These are phyloP conservation scores for Gymnodraco acuticeps DNA, from an alignment of 2,797 vertebrate species.

Conservation along the genomic window DNA sequence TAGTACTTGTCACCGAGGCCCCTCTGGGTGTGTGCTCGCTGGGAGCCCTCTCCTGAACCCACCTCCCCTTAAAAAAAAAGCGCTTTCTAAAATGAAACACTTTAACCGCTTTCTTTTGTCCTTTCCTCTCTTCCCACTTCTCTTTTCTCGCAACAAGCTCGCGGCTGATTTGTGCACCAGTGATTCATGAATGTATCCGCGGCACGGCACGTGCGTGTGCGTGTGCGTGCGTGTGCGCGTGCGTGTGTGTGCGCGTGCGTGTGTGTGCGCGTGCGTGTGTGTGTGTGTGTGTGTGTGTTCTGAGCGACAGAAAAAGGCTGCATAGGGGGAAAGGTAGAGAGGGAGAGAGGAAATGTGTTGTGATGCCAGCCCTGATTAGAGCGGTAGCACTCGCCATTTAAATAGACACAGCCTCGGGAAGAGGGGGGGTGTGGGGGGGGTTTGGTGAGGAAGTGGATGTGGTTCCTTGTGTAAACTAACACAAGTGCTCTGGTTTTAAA, in stretches of 20 bases:
- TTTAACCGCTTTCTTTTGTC: constrained; percentile 63
- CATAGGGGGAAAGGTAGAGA: constrained; percentile 42
- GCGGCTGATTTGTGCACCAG: constrained; percentile 74
- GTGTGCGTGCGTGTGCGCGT: constrained; percentile 24
- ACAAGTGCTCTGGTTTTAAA: constrained; percentile 77
- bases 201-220: constrained; percentile 63
- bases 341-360: constrained; percentile 47
- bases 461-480: constrained; percentile 73
- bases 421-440: background rate
- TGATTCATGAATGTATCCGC: constrained; percentile 81
- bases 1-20: constrained; percentile 49
- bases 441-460: constrained; percentile 55
- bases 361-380: constrained; percentile 79
- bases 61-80: constrained; percentile 28
- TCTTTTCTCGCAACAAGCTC: constrained; percentile 61
- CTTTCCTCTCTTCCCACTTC: constrained; percentile 46
- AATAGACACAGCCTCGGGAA: constrained; percentile 76
- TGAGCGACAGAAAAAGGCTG: constrained; percentile 66
- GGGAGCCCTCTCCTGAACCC: constrained; percentile 60
- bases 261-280: constrained; percentile 23
- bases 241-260: constrained; percentile 19
- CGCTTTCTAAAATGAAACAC: constrained; percentile 67
- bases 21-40: constrained; percentile 54
- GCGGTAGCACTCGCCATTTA: constrained; percentile 76
- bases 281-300: constrained; percentile 19